A percentile compares a stretch with the other conserved stretches of the same genome.
phyloP scores from a whole-genome alignment of 2,797 vertebrate species.

The Rhinogobio ventralis region DNA sequence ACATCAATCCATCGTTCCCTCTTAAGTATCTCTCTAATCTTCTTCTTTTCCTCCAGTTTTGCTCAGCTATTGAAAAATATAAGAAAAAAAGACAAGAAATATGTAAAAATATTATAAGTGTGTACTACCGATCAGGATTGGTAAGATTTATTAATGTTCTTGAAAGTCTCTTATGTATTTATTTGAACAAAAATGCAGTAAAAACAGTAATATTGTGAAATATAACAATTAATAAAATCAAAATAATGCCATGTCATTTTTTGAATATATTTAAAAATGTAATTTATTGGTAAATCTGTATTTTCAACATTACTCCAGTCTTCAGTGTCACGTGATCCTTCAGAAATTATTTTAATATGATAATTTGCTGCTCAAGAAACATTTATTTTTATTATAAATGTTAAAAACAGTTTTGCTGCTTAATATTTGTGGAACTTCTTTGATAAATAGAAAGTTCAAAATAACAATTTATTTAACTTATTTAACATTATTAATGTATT shows the following conservation, averaged over 20 bases:
- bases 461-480: not conserved
- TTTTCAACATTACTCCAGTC: no score
- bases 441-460: not conserved
- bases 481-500: not conserved
- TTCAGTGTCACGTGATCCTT: no score
- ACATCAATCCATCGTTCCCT: conserved; percentile 18
- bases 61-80: conserved; percentile 84
- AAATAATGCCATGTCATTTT: not conserved
- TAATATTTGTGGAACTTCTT: not conserved
- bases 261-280: no score
- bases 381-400: no score
- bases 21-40: conserved; percentile 73
- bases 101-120: not conserved
- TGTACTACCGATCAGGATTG: not conserved
- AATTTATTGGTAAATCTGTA: no score
- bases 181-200: not conserved
- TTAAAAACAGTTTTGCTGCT: no score
- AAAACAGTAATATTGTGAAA: not conserved
- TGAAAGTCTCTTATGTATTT: not conserved
- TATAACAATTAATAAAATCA: not conserved
- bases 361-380: no score
- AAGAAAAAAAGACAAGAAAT: conserved; percentile 64
- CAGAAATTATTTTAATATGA: no score
- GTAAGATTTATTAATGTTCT: not conserved
- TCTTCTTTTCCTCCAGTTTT: conserved; percentile 95